Percentiles rank a stretch among this genome's conserved stretches.
These are phyloP conservation scores for Hydropotes inermis DNA, from an alignment of 2,113 vertebrate species.

Conservation along the genomic window DNA sequence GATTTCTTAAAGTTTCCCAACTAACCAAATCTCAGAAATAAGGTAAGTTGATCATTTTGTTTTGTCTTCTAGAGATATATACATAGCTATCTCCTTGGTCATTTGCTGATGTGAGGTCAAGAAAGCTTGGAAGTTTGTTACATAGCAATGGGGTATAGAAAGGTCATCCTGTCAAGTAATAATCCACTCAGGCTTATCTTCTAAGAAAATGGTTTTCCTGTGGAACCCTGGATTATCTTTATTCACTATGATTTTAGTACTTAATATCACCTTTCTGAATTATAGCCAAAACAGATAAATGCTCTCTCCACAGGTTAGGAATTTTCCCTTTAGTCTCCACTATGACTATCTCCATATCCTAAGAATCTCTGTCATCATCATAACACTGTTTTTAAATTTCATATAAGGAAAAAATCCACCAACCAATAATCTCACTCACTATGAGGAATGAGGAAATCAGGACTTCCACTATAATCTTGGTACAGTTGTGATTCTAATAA, in stretches of 20 bases:
- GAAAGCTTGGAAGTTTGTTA: background rate
- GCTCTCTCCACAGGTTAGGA: background rate
- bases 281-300: background rate
- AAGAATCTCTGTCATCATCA: background rate
- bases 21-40: background rate
- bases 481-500: background rate
- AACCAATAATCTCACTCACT: background rate
- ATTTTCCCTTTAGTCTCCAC: background rate
- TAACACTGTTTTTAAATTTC: background rate
- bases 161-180: background rate
- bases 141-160: fast-evolving
- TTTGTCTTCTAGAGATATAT: background rate
- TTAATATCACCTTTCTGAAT: conserved; percentile 18
- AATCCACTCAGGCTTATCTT: background rate
- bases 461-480: background rate
- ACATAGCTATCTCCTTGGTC: background rate
- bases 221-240: background rate
- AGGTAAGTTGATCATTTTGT: background rate
- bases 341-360: background rate
- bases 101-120: background rate
- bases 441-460: background rate
- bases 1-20: background rate
- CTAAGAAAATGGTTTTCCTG: background rate
- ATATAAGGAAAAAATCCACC: background rate
- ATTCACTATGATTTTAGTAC: background rate